phyloP scores from a whole-genome alignment of 2,797 vertebrate genomes.

The Gymnothorax javanicus region DNA sequence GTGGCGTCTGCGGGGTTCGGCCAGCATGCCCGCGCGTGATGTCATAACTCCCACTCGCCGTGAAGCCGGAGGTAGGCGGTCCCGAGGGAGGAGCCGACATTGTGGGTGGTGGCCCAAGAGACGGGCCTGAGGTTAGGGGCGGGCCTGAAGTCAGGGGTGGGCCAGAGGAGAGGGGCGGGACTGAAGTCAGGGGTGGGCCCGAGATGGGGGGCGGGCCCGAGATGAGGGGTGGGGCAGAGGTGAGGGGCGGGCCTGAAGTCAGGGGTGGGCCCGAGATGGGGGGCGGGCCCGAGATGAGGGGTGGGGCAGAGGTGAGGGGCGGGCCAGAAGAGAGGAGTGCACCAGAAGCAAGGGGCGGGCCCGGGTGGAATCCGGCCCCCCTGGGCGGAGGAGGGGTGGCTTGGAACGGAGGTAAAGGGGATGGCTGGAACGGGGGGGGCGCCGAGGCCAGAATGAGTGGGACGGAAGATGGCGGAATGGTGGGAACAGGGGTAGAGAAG shows the following conservation, averaged over 20 bases:
- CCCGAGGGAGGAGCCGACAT: conserved; percentile 70
- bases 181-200: conserved; percentile 40
- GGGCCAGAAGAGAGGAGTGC: too few species aligned
- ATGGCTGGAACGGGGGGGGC: conserved; percentile 56
- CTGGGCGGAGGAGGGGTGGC: conserved; percentile 36
- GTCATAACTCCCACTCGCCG: conserved; percentile 78
- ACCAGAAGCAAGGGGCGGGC: conserved; percentile 40
- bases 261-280: conserved; percentile 42
- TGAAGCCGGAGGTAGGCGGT: conserved; percentile 81
- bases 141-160: conserved; percentile 36
- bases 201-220: conserved; percentile 45
- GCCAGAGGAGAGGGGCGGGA: conserved; percentile 42
- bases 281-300: conserved; percentile 29
- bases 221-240: conserved; percentile 38
- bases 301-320: conserved; percentile 40
- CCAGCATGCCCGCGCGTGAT: conserved; percentile 93
- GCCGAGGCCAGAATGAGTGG: conserved; percentile 55
- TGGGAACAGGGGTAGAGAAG: conserved; percentile 55
- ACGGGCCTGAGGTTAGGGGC: background rate
- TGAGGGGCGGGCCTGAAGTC: conserved; percentile 16
- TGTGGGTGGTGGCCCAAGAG: conserved; percentile 46
- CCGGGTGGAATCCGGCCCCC: conserved; percentile 22
- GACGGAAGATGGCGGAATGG: conserved; percentile 44
- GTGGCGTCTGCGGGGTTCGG: conserved; percentile 88
- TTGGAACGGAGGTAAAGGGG: conserved; percentile 32